Base-by-base conservation (phyloP, 2,888 invertebrate genomes). In the Cosmopolites sordidus region DNA sequence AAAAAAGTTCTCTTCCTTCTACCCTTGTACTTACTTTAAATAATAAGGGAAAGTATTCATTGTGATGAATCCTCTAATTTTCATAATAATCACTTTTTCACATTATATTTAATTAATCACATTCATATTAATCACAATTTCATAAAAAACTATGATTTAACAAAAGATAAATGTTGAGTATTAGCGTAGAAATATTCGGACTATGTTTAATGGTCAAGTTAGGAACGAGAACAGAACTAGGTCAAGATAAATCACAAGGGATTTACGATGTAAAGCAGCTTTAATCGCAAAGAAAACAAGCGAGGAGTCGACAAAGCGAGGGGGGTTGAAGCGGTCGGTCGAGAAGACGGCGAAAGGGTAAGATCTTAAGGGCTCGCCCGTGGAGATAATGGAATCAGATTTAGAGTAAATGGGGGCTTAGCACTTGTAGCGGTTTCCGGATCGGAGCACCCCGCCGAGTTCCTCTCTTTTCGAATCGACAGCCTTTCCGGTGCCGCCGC, bases 391-490 rank as follows among this genome's bases (percentile, higher is more conserved):
- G 73, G 73, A 73, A 73, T 73, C 72, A 73, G 73, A 73, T 71
- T 73, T 71, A 73, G 70, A 68, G 71, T 73, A 73, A 73, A 73
- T 73, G 73, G 73, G 68, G 69, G 73, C 72, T 73, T 73, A 73
- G 72, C 72, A 73, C 73, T 74, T 73, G 67, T 70, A 66, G 73
- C 68, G 73, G 73, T 73, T 73, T 72, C 69, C 70, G 73, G 73
- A 72, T 72, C 70, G 70, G 69, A 69, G 17, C n/a, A n/a, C n/a
- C n/a, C n/a, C n/a, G n/a, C n/a, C n/a, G n/a, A n/a, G n/a, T n/a
- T n/a, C n/a, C n/a, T n/a, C n/a, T n/a, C 43, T 69, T 72, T 71
- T 70, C 69, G 68, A 67, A 67, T 71, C 71, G 52, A 56, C 52
- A 56, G 33, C 12, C 33, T 12, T 12, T 33, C 33, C 12, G 33